Percentiles rank a stretch among this genome's conserved stretches.
phyloP scores from a whole-genome alignment of 2,113 vertebrate genomes.

The Climacteris rufus region DNA sequence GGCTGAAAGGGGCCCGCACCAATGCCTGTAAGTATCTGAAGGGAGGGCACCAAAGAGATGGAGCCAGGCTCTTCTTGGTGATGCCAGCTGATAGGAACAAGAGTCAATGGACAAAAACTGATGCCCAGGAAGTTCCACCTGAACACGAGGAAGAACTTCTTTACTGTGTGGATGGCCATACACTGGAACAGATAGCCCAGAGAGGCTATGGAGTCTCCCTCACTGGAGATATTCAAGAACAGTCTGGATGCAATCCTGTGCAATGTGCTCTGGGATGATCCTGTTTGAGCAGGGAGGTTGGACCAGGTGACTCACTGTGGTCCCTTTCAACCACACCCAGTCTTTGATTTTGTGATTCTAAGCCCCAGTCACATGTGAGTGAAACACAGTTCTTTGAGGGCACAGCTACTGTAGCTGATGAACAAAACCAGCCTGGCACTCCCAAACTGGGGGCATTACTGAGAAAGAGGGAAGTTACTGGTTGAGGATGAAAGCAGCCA shows the following conservation, averaged over 20 bases:
- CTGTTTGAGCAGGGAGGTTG: no score
- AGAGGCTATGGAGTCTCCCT: no score
- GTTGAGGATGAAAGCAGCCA: neutral
- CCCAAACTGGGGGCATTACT: neutral
- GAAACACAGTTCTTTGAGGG: neutral
- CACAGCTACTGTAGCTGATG: neutral
- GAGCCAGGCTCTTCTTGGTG: neutral
- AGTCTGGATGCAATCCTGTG: neutral
- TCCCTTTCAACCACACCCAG: neutral
- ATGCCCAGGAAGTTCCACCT: neutral
- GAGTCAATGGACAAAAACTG: fast-evolving
- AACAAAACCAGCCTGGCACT: neutral
- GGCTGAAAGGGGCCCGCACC: neutral
- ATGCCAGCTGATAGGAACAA: neutral
- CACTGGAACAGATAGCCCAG: neutral
- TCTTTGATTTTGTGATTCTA: neutral
- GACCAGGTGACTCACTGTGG: neutral
- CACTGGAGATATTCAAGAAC: neutral
- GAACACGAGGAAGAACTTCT: neutral
- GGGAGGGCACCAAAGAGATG: neutral
- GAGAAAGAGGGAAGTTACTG: neutral
- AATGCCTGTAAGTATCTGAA: neutral
- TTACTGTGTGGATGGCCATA: fast-evolving
- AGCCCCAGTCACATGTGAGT: fast-evolving
- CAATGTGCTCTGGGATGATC: neutral